Conservation (phyloP, 2,113 vertebrate species). For the Embiotoca jacksoni region DNA sequence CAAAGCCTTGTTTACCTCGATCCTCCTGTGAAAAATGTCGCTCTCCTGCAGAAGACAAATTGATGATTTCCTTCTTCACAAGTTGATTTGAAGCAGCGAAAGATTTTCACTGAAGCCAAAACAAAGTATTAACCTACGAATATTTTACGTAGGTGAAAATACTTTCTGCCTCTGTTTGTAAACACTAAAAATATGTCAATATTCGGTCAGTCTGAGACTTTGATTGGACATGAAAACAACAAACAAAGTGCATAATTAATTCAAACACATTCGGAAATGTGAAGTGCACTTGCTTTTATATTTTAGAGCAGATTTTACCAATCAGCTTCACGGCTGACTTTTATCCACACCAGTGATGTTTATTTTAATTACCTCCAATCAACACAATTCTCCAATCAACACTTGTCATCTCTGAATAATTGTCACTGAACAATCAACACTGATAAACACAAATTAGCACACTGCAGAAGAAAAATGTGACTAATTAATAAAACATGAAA, state of each 20-base stretch:
- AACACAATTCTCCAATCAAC: constrained; percentile 29
- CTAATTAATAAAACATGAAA: neutral
- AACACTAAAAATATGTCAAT: too few species aligned
- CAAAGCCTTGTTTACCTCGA: too few species aligned
- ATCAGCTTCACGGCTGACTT: neutral
- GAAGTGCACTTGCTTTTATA: neutral
- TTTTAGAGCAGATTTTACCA: constrained; percentile 15
- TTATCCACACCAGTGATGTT: neutral
- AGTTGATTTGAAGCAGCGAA: neutral
- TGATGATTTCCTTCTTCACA: neutral
- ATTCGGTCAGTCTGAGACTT: too few species aligned
- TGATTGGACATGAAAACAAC: neutral
- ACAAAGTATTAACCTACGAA: too few species aligned
- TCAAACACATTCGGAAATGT: neutral
- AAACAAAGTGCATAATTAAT: neutral
- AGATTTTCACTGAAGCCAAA: neutral
- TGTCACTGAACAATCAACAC: constrained; percentile 21
- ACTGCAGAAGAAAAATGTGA: neutral
- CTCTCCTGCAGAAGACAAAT: neutral
- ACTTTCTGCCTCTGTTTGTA: neutral
- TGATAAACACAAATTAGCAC: neutral
- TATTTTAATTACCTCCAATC: constrained; percentile 29
- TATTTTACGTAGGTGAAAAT: neutral
- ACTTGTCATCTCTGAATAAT: constrained; percentile 31
- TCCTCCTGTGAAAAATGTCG: neutral